Evolutionary conservation across 2,113 vertebrate species (phyloP).

Genomic region (Zapus hudsonius): DNA sequence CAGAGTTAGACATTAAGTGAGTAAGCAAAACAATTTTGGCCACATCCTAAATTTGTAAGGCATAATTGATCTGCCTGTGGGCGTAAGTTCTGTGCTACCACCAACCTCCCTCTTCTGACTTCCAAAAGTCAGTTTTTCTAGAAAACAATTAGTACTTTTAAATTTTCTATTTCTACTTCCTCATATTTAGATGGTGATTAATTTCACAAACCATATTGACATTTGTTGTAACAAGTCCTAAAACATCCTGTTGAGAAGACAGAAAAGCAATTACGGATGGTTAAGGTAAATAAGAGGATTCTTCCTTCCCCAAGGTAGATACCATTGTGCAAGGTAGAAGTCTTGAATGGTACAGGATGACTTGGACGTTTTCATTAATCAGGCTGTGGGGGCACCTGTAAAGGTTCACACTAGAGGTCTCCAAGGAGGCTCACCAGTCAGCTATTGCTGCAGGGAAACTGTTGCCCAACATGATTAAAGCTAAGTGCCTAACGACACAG

Average conservation of each 20-base stretch:
- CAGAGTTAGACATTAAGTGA: constrained; percentile 93
- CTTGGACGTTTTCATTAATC: not conserved
- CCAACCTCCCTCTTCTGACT: not conserved
- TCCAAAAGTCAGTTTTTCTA: constrained; percentile 4
- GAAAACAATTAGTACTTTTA: not conserved
- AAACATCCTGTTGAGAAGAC: not conserved
- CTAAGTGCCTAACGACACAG: not conserved
- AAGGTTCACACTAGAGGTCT: not conserved
- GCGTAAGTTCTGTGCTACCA: constrained; percentile 11
- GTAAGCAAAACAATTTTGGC: constrained; percentile 94
- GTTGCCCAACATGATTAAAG: accelerated
- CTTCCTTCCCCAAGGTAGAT: not conserved
- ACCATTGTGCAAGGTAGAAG: too few species aligned
- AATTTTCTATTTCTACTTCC: not conserved
- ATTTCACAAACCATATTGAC: not conserved
- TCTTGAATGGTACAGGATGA: not conserved
- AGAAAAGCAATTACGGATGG: not conserved
- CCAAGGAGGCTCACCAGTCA: not conserved
- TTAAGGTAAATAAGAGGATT: not conserved
- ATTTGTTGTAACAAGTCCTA: not conserved
- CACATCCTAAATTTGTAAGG: constrained; percentile 93
- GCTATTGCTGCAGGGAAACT: not conserved
- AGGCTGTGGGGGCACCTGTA: not conserved
- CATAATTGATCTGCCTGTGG: constrained; percentile 78
- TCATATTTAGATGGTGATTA: not conserved